A percentile compares a stretch with the other conserved stretches of the same genome.
phyloP scores from a whole-genome alignment of 2,888 invertebrate species.

The Polyploca ridens region DNA sequence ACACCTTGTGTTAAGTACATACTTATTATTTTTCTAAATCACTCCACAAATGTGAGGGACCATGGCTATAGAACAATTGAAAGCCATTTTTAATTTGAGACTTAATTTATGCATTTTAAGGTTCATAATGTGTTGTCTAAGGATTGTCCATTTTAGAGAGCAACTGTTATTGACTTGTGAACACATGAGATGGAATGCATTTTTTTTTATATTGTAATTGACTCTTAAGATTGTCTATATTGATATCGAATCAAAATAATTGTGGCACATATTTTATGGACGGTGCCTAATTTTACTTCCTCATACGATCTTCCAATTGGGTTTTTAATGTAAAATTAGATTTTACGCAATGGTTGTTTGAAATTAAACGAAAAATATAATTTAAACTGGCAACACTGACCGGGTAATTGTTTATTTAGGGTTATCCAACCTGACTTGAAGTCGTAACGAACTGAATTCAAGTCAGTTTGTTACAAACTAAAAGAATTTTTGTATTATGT shows the following conservation, averaged over 20 bases:
- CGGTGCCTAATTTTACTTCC: neutral
- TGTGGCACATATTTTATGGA: neutral
- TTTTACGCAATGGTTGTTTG: neutral
- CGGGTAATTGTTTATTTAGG: neutral
- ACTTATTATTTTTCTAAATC: slow-evolving; percentile 7
- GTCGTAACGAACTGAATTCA: too few species aligned
- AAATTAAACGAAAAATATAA: neutral
- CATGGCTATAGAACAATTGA: slow-evolving; percentile 20
- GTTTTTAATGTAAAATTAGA: neutral
- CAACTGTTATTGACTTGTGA: neutral
- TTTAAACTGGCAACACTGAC: neutral
- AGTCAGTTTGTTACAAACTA: neutral
- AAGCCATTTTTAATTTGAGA: slow-evolving; percentile 8
- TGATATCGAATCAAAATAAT: neutral
- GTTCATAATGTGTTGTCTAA: neutral
- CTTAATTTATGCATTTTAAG: slow-evolving; percentile 7
- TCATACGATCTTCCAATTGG: neutral
- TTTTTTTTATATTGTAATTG: neutral
- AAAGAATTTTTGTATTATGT: slow-evolving; percentile 19
- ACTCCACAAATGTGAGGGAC: slow-evolving; percentile 27
- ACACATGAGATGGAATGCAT: neutral
- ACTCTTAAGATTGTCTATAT: neutral
- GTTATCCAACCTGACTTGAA: too few species aligned
- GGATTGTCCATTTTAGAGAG: slow-evolving; percentile 4
- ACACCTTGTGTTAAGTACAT: slow-evolving; percentile 11